Percentiles rank a stretch among this genome's conserved stretches.
Conservation (phyloP, 2,888 invertebrate genomes). For the Megastigmus dorsalis region DNA sequence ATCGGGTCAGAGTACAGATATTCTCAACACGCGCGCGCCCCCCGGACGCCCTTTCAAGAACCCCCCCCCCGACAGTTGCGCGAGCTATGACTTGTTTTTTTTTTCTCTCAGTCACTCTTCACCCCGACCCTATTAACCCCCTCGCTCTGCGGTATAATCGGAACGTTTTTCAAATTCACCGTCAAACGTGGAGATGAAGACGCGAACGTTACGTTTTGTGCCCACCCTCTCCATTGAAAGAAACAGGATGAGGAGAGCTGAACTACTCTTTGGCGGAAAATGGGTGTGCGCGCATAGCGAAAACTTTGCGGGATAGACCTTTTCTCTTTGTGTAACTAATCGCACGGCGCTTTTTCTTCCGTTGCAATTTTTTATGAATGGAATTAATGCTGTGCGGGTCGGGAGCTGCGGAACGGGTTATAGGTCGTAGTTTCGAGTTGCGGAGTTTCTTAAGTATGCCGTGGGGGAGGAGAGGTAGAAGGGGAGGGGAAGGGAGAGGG, state of each 20-base stretch:
- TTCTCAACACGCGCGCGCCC: neutral
- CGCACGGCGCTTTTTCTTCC: neutral
- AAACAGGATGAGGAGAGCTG: no score
- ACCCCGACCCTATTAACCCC: no score
- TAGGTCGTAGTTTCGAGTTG: constrained; percentile 19
- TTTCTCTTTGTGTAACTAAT: neutral
- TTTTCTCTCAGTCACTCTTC: no score
- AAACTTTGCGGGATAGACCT: neutral
- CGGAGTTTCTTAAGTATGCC: neutral
- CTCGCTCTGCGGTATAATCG: neutral
- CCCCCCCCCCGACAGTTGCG: neutral
- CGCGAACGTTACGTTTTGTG: no score
- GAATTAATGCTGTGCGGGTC: neutral
- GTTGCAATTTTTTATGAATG: neutral
- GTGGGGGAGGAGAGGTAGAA: neutral
- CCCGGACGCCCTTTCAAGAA: neutral
- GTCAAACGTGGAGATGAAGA: neutral
- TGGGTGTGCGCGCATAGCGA: no score
- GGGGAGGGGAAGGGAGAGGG: neutral
- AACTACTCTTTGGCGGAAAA: no score
- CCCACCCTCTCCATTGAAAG: no score
- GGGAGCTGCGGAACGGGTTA: no score
- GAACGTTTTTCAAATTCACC: neutral
- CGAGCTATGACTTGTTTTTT: neutral
- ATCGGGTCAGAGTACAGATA: constrained; percentile 27